Evolutionary conservation across 2,113 vertebrate species (phyloP).

Genomic region (Calyptomena viridis): DNA sequence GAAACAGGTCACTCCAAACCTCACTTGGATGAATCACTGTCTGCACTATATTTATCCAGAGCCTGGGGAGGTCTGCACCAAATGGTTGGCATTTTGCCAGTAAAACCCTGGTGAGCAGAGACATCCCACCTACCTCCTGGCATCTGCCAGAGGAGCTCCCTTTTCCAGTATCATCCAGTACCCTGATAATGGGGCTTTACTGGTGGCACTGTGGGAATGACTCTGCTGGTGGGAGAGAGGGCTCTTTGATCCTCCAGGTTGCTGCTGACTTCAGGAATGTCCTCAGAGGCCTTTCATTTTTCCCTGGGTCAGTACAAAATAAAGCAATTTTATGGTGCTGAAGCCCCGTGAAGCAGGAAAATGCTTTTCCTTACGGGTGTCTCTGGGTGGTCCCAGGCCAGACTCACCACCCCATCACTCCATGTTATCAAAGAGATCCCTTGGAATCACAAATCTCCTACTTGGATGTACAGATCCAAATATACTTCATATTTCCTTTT

Average conservation of each 20-base stretch:
- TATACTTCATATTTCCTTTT: neutral
- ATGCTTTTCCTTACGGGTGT: neutral
- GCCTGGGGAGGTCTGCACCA: neutral
- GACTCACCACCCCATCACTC: neutral
- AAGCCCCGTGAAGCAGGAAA: neutral
- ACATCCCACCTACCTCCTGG: neutral
- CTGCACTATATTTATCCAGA: neutral
- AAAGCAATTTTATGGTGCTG: neutral
- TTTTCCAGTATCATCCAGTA: neutral
- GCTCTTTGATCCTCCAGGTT: neutral
- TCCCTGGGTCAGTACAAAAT: neutral
- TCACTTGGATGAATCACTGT: neutral
- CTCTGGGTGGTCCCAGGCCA: neutral
- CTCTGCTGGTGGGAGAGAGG: neutral
- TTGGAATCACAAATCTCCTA: neutral
- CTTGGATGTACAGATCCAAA: neutral
- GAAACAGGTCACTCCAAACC: neutral
- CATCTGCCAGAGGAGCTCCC: accelerated
- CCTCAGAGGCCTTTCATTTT: neutral
- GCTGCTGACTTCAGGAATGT: neutral
- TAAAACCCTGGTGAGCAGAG: neutral
- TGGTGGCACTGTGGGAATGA: neutral
- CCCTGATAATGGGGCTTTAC: accelerated
- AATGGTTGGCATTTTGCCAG: neutral
- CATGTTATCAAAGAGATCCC: neutral